Conservation (phyloP, 2,797 vertebrate genomes). For the Sarcophilus harrisii region DNA sequence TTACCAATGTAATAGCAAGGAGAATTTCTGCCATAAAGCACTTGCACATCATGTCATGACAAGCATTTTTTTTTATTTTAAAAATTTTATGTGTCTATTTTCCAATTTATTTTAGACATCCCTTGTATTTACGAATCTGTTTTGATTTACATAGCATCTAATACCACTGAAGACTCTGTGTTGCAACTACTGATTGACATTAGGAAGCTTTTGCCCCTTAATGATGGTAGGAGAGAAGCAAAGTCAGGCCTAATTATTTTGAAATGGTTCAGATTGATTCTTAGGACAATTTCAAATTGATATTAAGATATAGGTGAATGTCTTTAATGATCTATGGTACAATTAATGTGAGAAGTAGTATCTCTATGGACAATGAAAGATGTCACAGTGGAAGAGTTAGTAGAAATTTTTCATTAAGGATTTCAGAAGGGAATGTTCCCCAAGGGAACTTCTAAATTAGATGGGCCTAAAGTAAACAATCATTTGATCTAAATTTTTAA, state of each 20-base stretch:
- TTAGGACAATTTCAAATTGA: neutral
- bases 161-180: neutral
- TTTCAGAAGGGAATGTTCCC: neutral
- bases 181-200: neutral
- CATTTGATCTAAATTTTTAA: neutral
- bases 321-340: neutral
- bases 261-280: neutral
- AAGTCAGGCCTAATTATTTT: neutral
- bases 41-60: neutral
- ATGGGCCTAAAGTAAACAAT: neutral
- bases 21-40: neutral
- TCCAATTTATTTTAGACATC: neutral
- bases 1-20: neutral
- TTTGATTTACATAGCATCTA: neutral
- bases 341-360: neutral
- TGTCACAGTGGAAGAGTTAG: neutral
- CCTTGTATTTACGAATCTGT: neutral
- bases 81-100: neutral
- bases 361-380: neutral
- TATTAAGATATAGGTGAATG: slow-evolving; percentile 5
- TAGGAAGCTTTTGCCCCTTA: neutral
- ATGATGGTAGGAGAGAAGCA: neutral
- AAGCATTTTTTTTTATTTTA: neutral
- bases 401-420: neutral
- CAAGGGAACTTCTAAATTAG: slow-evolving; percentile 5